phyloP scores from a whole-genome alignment of 2,888 invertebrate genomes.

The Trachelus stipa region DNA sequence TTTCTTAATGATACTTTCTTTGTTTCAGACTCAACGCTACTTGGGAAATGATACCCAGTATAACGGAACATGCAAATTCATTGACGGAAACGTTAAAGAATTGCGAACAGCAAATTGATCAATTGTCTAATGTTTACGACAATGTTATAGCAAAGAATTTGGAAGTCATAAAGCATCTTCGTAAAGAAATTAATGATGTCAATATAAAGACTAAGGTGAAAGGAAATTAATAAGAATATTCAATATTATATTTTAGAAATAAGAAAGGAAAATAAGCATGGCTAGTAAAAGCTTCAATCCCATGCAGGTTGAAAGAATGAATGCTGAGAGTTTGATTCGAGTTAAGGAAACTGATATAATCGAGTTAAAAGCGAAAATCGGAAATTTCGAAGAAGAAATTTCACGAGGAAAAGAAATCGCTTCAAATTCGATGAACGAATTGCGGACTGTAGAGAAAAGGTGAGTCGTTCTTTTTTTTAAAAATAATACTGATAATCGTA shows the following conservation, averaged over 20 bases:
- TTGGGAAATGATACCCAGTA: slow-evolving; percentile 34
- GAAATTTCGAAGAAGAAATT: not conserved
- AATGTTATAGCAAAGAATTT: slow-evolving; percentile 24
- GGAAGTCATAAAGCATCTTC: not conserved
- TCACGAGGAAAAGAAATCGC: not conserved
- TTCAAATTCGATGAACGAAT: slow-evolving; percentile 12
- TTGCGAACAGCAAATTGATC: slow-evolving; percentile 37
- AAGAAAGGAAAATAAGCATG: not conserved
- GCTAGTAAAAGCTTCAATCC: not conserved
- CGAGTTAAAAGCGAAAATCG: not conserved
- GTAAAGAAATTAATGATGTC: not conserved
- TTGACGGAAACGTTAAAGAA: slow-evolving; percentile 37
- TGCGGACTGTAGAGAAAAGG: slow-evolving; percentile 12
- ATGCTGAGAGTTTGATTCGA: not conserved
- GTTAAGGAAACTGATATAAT: slow-evolving; percentile 12
- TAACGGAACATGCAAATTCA: slow-evolving; percentile 42
- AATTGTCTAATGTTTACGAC: slow-evolving; percentile 34
- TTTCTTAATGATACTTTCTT: not conserved
- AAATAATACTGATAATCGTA: not conserved
- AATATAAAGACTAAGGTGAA: slow-evolving; percentile 14
- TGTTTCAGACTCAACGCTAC: slow-evolving; percentile 35
- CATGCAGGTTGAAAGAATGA: not conserved
- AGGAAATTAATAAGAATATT: slow-evolving; percentile 11
- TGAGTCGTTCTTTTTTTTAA: not conserved
- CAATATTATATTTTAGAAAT: not conserved